Conservation (phyloP, 2,888 invertebrate genomes). For the Rhaphigaster nebulosa region DNA sequence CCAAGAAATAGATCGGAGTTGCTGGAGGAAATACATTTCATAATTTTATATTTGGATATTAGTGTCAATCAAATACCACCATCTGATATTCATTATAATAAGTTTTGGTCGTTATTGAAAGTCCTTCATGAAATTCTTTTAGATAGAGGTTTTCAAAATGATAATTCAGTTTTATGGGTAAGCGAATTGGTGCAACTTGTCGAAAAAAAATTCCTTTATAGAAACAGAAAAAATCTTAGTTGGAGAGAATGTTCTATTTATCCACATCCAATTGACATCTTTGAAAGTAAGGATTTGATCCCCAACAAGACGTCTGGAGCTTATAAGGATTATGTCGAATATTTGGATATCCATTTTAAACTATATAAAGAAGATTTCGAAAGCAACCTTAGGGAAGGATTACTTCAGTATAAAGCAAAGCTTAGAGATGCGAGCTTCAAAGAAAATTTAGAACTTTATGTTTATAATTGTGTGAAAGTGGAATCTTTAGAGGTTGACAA, state of each 20-base stretch:
- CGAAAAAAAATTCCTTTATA: conserved; percentile 29
- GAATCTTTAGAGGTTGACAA: conserved; percentile 38
- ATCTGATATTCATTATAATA: conserved; percentile 35
- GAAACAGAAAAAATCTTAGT: not conserved
- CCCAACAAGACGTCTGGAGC: conserved; percentile 76
- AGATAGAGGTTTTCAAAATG: not conserved
- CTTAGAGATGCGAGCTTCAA: conserved; percentile 4
- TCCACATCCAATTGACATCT: conserved; percentile 70
- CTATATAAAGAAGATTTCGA: conserved; percentile 85
- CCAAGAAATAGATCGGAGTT: not conserved
- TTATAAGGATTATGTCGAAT: conserved; percentile 76
- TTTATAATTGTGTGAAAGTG: conserved; percentile 16
- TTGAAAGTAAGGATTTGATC: conserved; percentile 69
- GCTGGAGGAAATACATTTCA: not conserved
- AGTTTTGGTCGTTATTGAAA: conserved; percentile 6
- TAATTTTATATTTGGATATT: conserved; percentile 37
- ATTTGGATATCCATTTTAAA: conserved; percentile 84
- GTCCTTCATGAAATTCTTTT: not conserved
- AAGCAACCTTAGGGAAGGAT: conserved; percentile 78
- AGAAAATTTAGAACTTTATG: not conserved
- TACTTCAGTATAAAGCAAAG: conserved; percentile 60
- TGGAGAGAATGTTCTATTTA: conserved; percentile 72
- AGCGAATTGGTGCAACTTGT: conserved; percentile 5
- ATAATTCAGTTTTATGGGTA: not conserved
- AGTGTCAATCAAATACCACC: conserved; percentile 25